phyloP scores from a whole-genome alignment of 2,113 vertebrate genomes.

The Elephas maximus region DNA sequence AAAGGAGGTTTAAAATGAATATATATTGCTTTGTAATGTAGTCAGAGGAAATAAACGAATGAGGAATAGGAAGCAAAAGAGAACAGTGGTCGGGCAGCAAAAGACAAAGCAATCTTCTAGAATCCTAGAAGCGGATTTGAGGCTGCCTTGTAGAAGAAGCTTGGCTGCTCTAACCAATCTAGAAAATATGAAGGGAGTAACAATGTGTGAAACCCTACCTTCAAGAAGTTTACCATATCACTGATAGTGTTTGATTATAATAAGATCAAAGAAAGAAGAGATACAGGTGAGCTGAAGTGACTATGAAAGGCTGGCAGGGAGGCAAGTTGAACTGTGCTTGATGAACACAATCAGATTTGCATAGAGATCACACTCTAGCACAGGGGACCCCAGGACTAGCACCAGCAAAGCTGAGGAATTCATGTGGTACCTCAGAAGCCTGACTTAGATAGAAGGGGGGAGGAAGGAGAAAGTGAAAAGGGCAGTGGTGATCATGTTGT shows the following conservation, averaged over 20 bases:
- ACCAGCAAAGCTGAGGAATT: background rate
- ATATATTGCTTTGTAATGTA: background rate
- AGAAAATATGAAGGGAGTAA: background rate
- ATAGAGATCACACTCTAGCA: background rate
- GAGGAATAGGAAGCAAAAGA: background rate
- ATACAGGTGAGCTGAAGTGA: background rate
- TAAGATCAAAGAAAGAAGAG: constrained; percentile 13
- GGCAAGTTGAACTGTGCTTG: background rate
- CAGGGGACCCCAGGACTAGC: background rate
- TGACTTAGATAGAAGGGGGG: background rate
- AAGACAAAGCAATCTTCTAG: background rate
- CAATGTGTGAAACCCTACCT: background rate
- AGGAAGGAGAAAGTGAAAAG: background rate
- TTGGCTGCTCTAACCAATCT: no score
- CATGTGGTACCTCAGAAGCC: background rate
- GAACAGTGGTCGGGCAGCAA: background rate
- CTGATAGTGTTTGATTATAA: background rate
- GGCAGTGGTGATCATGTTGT: background rate
- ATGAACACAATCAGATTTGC: background rate
- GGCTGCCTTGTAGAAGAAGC: background rate
- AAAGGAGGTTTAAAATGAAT: background rate
- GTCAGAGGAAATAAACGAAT: background rate
- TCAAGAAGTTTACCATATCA: background rate
- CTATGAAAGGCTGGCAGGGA: background rate
- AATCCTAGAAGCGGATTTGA: background rate